phyloP scores from a whole-genome alignment of 1,140 invertebrate genomes.

The Trialeurodes vaporariorum region DNA sequence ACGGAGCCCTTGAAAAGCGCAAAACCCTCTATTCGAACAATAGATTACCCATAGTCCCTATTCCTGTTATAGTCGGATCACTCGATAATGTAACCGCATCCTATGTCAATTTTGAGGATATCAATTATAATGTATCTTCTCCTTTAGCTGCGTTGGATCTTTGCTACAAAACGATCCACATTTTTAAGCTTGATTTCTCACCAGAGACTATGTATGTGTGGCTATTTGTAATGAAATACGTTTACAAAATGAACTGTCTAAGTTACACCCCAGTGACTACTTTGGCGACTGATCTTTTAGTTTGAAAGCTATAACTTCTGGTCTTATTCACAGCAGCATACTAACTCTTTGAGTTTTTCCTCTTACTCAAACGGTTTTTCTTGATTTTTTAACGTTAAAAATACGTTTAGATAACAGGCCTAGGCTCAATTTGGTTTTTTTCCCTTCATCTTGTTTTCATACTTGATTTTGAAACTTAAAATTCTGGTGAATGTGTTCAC shows the following conservation, averaged over 20 bases:
- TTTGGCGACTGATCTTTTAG: neutral
- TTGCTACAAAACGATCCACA: neutral
- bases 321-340: too few species aligned
- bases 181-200: neutral
- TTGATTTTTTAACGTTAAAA: too few species aligned
- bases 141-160: neutral
- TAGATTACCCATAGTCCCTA: neutral
- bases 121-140: neutral
- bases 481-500: too few species aligned
- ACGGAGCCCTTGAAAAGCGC: neutral
- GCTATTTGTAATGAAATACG: neutral
- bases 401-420: too few species aligned
- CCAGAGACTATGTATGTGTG: neutral
- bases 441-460: too few species aligned
- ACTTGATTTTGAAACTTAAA: too few species aligned
- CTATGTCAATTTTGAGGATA: neutral
- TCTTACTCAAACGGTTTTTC: too few species aligned
- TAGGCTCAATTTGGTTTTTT: too few species aligned
- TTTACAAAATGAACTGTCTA: neutral
- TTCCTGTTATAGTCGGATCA: neutral
- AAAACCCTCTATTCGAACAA: neutral
- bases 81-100: neutral
- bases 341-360: too few species aligned
- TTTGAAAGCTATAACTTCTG: neutral
- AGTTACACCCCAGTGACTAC: neutral